These are phyloP conservation scores for Nomia melanderi DNA, from an alignment of 1,140 invertebrate genomes.

Conservation along the genomic window DNA sequence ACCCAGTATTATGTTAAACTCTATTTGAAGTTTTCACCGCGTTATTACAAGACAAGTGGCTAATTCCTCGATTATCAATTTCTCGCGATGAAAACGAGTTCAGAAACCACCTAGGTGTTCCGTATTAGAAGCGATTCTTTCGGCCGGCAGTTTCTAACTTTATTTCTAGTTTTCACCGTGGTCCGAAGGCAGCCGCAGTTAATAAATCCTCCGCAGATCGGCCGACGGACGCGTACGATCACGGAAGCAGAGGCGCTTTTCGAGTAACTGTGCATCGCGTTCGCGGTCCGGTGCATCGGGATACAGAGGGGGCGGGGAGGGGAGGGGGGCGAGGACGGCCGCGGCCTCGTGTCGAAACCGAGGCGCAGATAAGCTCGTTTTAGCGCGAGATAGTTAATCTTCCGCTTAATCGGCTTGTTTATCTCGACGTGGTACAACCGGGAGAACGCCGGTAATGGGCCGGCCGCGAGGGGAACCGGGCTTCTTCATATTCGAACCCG, in stretches of 20 bases:
- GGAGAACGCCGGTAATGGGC: slow-evolving; percentile 39
- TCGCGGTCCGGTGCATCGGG: slow-evolving; percentile 19
- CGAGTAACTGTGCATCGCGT: slow-evolving; percentile 36
- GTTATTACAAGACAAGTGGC: no score
- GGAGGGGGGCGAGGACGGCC: not conserved
- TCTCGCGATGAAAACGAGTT: no score
- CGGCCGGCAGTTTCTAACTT: no score
- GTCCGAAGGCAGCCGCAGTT: no score
- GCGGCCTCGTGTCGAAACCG: slow-evolving; percentile 44
- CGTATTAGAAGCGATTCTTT: no score
- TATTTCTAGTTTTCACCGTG: no score
- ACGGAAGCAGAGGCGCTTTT: slow-evolving; percentile 32
- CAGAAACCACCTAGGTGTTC: no score
- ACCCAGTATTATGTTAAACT: no score
- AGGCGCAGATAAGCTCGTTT: slow-evolving; percentile 47
- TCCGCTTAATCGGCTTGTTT: slow-evolving; percentile 46
- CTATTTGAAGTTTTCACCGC: no score
- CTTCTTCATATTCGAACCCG: slow-evolving; percentile 40
- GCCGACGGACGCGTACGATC: not conserved
- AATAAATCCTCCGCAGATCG: not conserved
- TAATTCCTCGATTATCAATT: no score
- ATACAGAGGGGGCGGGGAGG: no score
- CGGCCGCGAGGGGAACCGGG: not conserved
- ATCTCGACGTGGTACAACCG: slow-evolving; percentile 47
- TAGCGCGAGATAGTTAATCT: slow-evolving; percentile 51